Conservation (phyloP, 2,797 vertebrate species). For the Notolabrus celidotus region DNA sequence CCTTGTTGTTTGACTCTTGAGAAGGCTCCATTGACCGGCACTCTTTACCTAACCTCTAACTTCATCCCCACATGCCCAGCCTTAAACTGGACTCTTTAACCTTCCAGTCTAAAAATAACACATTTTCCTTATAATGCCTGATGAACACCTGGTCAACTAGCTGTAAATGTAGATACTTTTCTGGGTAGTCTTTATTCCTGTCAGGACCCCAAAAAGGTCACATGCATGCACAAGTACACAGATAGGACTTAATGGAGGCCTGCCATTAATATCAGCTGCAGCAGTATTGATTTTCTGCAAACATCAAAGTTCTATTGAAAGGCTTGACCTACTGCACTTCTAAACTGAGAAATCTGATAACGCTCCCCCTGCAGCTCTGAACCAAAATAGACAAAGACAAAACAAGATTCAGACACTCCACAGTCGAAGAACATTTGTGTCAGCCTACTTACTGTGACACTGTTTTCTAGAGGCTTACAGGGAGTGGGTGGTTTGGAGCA, state of each 20-base stretch:
- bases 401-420: constrained; percentile 42
- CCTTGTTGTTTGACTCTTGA: constrained; percentile 47
- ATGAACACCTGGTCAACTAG: constrained; percentile 49
- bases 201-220: constrained; percentile 51
- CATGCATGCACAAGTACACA: constrained; percentile 28
- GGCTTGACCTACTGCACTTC: constrained; percentile 78
- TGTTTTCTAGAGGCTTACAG: constrained; percentile 11
- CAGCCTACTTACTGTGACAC: constrained; percentile 8
- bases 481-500: constrained; percentile 11
- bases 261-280: constrained; percentile 69
- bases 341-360: constrained; percentile 72
- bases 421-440: constrained; percentile 41
- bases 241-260: constrained; percentile 52
- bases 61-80: constrained; percentile 17
- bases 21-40: constrained; percentile 35
- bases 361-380: constrained; percentile 42
- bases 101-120: constrained; percentile 48
- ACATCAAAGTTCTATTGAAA: constrained; percentile 55
- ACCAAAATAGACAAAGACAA: constrained; percentile 71
- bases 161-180: constrained; percentile 45
- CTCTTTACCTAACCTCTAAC: constrained; percentile 35
- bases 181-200: constrained; percentile 63
- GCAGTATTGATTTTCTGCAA: constrained; percentile 65
- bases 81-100: constrained; percentile 37
- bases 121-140: constrained; percentile 39